phyloP scores from a whole-genome alignment of 2,113 vertebrate genomes.

The Mesocricetus auratus region DNA sequence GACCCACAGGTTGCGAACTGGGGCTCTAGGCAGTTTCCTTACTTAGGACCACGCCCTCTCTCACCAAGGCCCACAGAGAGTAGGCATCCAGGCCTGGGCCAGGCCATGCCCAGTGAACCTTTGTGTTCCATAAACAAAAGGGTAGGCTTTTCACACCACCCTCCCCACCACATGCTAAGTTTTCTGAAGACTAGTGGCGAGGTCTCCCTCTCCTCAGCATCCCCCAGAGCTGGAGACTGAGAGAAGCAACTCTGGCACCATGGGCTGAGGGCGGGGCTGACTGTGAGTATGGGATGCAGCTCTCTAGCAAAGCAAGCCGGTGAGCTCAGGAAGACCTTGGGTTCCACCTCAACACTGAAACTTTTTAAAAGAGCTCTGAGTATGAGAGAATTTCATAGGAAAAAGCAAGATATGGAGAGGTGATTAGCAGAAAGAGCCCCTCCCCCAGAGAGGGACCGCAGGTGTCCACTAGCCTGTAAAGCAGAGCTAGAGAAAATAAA shows the following conservation, averaged over 20 bases:
- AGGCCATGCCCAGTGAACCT: background rate
- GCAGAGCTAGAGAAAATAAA: no score
- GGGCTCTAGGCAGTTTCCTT: background rate
- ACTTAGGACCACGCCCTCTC: background rate
- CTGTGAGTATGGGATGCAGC: no score
- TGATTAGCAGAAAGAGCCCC: no score
- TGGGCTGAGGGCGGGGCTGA: background rate
- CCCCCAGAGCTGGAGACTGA: background rate
- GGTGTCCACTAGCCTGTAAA: no score
- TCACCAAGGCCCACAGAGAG: background rate
- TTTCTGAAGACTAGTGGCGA: background rate
- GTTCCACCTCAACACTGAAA: background rate
- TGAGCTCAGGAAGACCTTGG: background rate
- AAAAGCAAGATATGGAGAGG: no score
- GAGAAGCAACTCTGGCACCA: background rate
- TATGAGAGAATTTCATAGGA: no score
- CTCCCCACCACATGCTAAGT: background rate
- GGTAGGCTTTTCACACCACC: fast-evolving
- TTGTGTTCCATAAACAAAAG: background rate
- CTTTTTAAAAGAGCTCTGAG: background rate
- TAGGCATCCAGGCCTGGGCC: fast-evolving
- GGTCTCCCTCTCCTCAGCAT: background rate
- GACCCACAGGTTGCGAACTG: background rate
- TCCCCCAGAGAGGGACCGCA: no score
- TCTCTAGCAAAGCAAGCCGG: background rate